Evolutionary conservation across 2,113 vertebrate genomes (phyloP).

Genomic region (Mastomys coucha): DNA sequence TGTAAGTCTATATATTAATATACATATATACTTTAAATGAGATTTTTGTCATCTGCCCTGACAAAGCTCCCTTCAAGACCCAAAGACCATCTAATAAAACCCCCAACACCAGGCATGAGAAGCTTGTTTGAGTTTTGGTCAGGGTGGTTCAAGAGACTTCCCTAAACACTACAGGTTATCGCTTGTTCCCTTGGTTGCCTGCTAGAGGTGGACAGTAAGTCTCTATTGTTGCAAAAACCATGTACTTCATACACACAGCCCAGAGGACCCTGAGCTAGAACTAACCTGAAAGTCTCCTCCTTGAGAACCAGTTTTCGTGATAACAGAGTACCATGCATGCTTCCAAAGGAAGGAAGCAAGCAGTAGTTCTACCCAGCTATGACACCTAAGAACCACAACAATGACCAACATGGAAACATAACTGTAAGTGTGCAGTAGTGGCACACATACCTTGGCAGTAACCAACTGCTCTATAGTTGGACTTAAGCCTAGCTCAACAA

Average conservation of each 20-base stretch:
- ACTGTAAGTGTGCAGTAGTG: too few relatives aligned
- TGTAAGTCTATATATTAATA: not conserved
- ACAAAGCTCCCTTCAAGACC: not conserved
- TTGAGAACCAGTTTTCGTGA: not conserved
- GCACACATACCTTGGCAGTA: not conserved
- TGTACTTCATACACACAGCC: not conserved
- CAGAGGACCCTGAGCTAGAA: not conserved
- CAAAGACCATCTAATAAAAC: not conserved
- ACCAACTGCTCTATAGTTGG: not conserved
- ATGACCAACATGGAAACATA: not conserved
- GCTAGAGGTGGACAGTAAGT: not conserved
- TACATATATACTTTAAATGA: not conserved
- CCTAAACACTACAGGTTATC: not conserved
- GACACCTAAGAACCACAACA: not conserved
- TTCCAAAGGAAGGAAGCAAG: not conserved
- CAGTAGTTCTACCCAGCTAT: not conserved
- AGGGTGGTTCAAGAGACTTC: not conserved
- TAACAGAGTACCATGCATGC: not conserved
- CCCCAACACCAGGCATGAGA: not conserved
- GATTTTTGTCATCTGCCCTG: not conserved
- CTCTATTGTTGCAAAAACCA: not conserved
- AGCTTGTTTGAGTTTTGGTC: not conserved
- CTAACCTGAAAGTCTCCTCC: too few relatives aligned
- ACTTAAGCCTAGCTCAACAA: not conserved
- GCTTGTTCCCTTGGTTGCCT: not conserved